phyloP scores from a whole-genome alignment of 2,888 invertebrate genomes.

The Patella pellucida region DNA sequence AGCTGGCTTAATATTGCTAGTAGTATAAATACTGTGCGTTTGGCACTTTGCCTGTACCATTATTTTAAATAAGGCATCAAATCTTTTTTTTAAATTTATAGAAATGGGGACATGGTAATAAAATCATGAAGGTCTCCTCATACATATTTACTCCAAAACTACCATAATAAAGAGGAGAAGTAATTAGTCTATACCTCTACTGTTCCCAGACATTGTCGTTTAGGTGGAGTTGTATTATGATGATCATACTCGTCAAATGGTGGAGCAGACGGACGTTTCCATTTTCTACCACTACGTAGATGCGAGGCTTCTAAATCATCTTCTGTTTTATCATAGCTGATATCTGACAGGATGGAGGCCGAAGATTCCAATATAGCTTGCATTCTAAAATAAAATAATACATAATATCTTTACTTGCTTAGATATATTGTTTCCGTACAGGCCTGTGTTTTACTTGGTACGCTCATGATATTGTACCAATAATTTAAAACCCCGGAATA shows the following conservation, averaged over 20 bases:
- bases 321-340: constrained; percentile 81
- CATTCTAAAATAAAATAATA: constrained; percentile 40
- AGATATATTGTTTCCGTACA: not conserved
- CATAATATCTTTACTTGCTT: not conserved
- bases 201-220: constrained; percentile 58
- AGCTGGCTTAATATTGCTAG: no score
- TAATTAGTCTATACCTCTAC: constrained; percentile 33
- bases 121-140: no score
- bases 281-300: constrained; percentile 51
- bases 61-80: no score
- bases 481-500: not conserved
- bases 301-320: constrained; percentile 79
- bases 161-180: no score
- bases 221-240: constrained; percentile 32
- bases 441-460: no score
- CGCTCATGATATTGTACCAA: no score
- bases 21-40: no score
- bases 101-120: no score
- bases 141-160: no score
- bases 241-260: constrained; percentile 49
- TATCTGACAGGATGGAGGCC: constrained; percentile 83
- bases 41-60: no score
- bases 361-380: constrained; percentile 65
- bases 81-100: no score
- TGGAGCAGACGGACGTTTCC: constrained; percentile 64